Evolutionary conservation across 2,113 vertebrate genomes (phyloP).

Genomic region (Vicugna pacos): DNA sequence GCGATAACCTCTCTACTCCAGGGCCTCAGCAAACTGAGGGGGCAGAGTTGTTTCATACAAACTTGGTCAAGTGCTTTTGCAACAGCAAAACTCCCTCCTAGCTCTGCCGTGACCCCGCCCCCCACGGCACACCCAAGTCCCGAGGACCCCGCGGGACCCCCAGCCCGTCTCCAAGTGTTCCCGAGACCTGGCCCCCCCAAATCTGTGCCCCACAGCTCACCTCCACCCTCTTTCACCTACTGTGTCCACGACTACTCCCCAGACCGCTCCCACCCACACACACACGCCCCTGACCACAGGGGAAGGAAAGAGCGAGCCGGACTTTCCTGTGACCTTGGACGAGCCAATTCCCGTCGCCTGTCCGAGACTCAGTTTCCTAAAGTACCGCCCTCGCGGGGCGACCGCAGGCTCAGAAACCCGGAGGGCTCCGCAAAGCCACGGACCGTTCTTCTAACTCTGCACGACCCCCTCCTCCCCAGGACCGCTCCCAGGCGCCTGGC

Average conservation of each 20-base stretch:
- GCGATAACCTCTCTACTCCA: neutral
- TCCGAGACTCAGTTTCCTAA: constrained; percentile 52
- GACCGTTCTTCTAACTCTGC: neutral
- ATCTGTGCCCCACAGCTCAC: neutral
- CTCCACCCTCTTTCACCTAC: neutral
- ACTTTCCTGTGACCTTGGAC: constrained; percentile 40
- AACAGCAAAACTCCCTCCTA: neutral
- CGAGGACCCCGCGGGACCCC: neutral
- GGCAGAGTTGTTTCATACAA: constrained; percentile 49
- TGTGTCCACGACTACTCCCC: neutral
- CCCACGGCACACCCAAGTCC: neutral
- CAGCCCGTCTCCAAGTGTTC: neutral
- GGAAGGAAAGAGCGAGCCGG: neutral
- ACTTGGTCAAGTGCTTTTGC: constrained; percentile 62
- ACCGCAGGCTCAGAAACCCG: neutral
- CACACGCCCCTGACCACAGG: neutral
- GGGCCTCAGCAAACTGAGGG: neutral
- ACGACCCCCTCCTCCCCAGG: neutral
- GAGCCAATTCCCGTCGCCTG: neutral
- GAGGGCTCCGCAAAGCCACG: neutral
- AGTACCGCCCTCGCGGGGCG: neutral
- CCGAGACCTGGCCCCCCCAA: neutral
- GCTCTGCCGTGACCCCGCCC: neutral
- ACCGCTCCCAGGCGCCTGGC: neutral
- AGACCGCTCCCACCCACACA: too few relatives aligned